Conservation (phyloP, 2,888 invertebrate species). For the Agrilus biguttatus region DNA sequence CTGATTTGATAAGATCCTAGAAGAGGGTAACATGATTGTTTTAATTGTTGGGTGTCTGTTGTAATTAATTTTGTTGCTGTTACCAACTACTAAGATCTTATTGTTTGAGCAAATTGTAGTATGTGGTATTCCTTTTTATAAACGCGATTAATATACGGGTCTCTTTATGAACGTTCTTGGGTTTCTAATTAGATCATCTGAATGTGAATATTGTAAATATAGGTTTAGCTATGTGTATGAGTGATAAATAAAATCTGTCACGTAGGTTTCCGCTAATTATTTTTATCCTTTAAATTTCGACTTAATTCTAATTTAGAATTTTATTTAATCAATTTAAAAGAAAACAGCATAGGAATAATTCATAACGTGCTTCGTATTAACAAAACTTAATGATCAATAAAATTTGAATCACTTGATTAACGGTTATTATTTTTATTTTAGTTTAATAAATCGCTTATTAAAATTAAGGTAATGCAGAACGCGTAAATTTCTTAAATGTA, state of each 20-base stretch:
- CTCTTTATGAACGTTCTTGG: constrained; percentile 24
- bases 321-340: too few relatives aligned
- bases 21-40: constrained; percentile 1
- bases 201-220: constrained; percentile 34
- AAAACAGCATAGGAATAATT: too few relatives aligned
- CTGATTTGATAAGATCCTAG: constrained; percentile 6
- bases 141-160: constrained; percentile 30
- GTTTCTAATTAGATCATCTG: constrained; percentile 27
- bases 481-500: too few relatives aligned
- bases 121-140: constrained; percentile 21
- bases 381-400: too few relatives aligned
- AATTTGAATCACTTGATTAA: too few relatives aligned
- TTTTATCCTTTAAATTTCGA: not conserved
- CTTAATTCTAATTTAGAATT: not conserved
- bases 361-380: too few relatives aligned
- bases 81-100: constrained; percentile 7
- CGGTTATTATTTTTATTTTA: too few relatives aligned
- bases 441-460: too few relatives aligned
- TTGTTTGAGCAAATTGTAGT: constrained; percentile 13
- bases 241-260: constrained; percentile 30
- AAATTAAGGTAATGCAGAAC: too few relatives aligned
- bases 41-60: not conserved
- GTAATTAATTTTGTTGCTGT: too few relatives aligned
- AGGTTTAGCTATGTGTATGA: constrained; percentile 32
- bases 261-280: constrained; percentile 21